Base-by-base conservation (phyloP, 2,888 invertebrate species). In the Vesta saturnalis region DNA sequence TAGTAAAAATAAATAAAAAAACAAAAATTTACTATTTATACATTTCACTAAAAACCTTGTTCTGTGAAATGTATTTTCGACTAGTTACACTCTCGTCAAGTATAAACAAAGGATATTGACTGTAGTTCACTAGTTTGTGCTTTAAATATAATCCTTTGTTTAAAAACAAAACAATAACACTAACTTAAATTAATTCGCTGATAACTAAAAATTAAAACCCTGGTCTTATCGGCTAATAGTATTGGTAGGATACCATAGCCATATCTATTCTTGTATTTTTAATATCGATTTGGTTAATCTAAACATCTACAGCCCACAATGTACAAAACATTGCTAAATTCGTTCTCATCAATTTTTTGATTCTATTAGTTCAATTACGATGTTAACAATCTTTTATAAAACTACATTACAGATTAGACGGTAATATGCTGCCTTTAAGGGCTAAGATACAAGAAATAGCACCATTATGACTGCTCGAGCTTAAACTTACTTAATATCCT, bases 161-260 rank as follows among this genome's bases (percentile, higher is more conserved):
- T 63, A 63, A 58, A 19, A 22, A 59, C n/a, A 60, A 55, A 22
- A 59, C n/a, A 60, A 55, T 67, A 67, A 61, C 49, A 57, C 61
- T 67, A 61, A 67, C 60, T 67, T 60, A 66, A 57, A 57, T 59
- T 65, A 59, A 59, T 14, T 60, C 39, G 58, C 39, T 46, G 43
- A 21, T 46, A 49, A 62, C 23, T 58, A 58, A 55, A 63, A 62
- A 62, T 43, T 57, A 69, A 73, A 76, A 74, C 70, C 70, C 72
- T 75, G 74, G 70, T 71, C 70, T 74, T 82, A 82, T 82, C 82
- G 83, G 82, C 82, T 82, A 82, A 83, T 81, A 81, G 78, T 82
- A 81, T 75, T 72, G 74, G 72, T 75, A 67, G 66, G 67, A 76
- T 76, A 77, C 76, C 76, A 74, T 74, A 74, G 75, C 75, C 77